These are phyloP conservation scores for Parnassius mnemosyne DNA, from an alignment of 2,888 invertebrate genomes.

Conservation along the genomic window DNA sequence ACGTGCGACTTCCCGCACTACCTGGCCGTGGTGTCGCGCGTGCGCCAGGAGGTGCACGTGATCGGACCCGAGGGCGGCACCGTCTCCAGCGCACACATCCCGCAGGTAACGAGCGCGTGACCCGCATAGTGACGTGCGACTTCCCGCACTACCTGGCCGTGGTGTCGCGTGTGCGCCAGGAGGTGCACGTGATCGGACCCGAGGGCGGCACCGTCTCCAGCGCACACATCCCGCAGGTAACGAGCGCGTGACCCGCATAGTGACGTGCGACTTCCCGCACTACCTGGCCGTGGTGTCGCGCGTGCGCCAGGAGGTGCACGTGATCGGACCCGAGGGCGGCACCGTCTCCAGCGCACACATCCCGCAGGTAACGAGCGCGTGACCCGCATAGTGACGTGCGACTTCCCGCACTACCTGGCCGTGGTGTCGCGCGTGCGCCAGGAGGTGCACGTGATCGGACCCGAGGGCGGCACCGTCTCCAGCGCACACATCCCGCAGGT, in stretches of 20 bases:
- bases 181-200: constrained; percentile 97
- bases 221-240: too few species aligned
- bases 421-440: constrained; percentile 96
- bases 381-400: constrained; percentile 95
- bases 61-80: constrained; percentile 99
- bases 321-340: too few species aligned
- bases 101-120: constrained; percentile 88
- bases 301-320: too few species aligned
- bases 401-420: constrained; percentile 99
- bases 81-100: constrained; percentile 94
- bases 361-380: constrained; percentile 84
- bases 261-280: too few species aligned
- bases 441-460: constrained; percentile 95
- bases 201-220: constrained; percentile 96
- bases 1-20: constrained; percentile 99
- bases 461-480: too few species aligned
- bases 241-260: too few species aligned
- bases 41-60: constrained; percentile 97
- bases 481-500: too few species aligned
- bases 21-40: constrained; percentile 96
- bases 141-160: constrained; percentile 99
- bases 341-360: too few species aligned
- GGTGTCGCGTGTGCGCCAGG: constrained; percentile 96
- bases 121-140: constrained; percentile 96
- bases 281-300: too few species aligned